Evolutionary conservation across 1,140 invertebrate genomes (phyloP), one percentile per base, ranked within the genome.

Genomic region (Colletes gigas): DNA sequence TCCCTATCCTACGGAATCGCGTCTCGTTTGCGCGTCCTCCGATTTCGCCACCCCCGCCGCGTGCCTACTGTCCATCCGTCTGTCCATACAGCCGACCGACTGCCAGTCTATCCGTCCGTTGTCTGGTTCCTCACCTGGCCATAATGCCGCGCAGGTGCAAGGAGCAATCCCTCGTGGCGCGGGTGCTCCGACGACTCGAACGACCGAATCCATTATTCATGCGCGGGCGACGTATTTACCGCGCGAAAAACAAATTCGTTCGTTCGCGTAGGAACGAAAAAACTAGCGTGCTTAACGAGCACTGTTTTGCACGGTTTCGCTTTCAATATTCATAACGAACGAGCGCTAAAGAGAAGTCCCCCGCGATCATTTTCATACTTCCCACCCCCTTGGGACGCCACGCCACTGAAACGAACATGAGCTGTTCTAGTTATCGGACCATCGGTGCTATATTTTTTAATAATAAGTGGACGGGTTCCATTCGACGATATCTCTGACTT

Each of bases 131-230:
- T 67, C 78, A 80, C 63, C 78, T 80, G 78, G 17, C 54, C 12
- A 14, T n/a, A 70, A 73, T 77, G 67, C 17, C 41, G 63, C 55
- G 72, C 72, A 68, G 63, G 77, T 74, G 44, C 83, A 47, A 76
- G 55, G 41, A 74, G 68, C 55, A 1, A 44, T 21, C 72, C 70
- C 14, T 59, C 21, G 8, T 55, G 47, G 14, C 39, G 21, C 65
- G 6, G 6, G 47, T 39, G 39, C 30, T 0, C 44, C 59, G 80
- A 44, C 59, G 84, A 82, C 63, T 65, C 57, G 71, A 73, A 72
- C 69, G 77, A 71, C 62, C 81, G 67, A 85, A 87, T 87, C 75
- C 74, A 88, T 87, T 87, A 88, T 88, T 87, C 85, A 88, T 87
- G 65, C 70, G 10, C 67, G 10, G 39, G 62, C 66, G 67, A 82